Conservation (phyloP, 2,888 invertebrate species). For the Mythimna pallens region DNA sequence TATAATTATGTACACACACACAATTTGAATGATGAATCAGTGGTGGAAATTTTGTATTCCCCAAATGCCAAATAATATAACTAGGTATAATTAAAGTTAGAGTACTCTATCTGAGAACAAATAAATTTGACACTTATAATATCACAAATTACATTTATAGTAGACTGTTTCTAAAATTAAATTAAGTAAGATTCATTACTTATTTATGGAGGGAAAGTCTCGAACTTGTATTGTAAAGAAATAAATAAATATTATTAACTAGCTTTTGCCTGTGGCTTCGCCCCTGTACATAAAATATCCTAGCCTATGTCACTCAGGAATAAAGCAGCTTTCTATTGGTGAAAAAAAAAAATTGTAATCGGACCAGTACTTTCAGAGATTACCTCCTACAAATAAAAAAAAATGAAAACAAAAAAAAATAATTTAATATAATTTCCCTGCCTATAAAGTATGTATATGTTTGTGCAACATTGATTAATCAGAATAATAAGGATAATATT, state of each 20-base stretch:
- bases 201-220: background rate
- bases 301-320: too few relatives aligned
- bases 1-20: background rate
- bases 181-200: background rate
- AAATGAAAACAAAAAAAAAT: too few relatives aligned
- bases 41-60: background rate
- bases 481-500: background rate
- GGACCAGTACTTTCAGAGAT: too few relatives aligned
- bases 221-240: background rate
- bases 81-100: background rate
- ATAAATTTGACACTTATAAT: background rate
- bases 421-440: background rate
- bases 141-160: background rate
- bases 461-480: background rate
- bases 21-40: background rate
- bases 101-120: background rate
- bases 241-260: background rate
- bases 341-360: too few relatives aligned
- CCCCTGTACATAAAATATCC: too few relatives aligned
- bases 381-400: too few relatives aligned
- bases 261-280: too few relatives aligned
- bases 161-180: background rate
- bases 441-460: background rate
- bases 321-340: too few relatives aligned
- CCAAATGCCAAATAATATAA: background rate